Conservation (phyloP, 2,797 vertebrate species). For the Gambelia wislizenii region DNA sequence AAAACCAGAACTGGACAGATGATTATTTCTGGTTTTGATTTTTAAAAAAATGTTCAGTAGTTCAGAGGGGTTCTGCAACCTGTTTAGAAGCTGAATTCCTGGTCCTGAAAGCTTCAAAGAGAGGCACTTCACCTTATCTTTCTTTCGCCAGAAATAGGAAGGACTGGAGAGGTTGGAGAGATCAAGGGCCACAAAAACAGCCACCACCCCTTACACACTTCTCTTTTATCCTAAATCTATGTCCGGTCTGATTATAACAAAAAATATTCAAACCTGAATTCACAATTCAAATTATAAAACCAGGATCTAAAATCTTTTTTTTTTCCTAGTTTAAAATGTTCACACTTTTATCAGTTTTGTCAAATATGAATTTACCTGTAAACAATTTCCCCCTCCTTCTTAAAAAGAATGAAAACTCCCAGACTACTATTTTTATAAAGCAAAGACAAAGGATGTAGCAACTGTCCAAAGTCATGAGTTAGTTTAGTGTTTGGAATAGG, state of each 20-base stretch:
- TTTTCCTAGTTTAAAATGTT: background rate
- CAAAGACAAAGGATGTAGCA: background rate
- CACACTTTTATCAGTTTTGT: background rate
- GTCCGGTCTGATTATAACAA: background rate
- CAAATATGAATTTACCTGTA: background rate
- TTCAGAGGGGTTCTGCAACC: too few relatives aligned
- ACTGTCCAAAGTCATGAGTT: background rate
- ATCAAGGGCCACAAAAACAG: too few relatives aligned
- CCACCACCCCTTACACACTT: too few relatives aligned
- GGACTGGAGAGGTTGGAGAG: too few relatives aligned
- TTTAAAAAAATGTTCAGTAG: too few relatives aligned
- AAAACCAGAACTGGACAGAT: background rate
- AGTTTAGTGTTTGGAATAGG: background rate
- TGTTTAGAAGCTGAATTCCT: too few relatives aligned
- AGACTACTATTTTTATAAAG: background rate
- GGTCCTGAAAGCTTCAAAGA: too few relatives aligned
- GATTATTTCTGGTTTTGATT: too few relatives aligned
- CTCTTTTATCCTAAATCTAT: background rate
- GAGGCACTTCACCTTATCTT: too few relatives aligned
- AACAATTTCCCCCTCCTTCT: background rate
- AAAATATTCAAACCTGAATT: background rate
- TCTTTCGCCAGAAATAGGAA: too few relatives aligned
- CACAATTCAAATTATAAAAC: background rate
- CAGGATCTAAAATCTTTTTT: background rate
- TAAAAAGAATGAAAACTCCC: too few relatives aligned